Base-by-base conservation (phyloP, 2,113 vertebrate genomes). In the Rhynchomys soricoides region DNA sequence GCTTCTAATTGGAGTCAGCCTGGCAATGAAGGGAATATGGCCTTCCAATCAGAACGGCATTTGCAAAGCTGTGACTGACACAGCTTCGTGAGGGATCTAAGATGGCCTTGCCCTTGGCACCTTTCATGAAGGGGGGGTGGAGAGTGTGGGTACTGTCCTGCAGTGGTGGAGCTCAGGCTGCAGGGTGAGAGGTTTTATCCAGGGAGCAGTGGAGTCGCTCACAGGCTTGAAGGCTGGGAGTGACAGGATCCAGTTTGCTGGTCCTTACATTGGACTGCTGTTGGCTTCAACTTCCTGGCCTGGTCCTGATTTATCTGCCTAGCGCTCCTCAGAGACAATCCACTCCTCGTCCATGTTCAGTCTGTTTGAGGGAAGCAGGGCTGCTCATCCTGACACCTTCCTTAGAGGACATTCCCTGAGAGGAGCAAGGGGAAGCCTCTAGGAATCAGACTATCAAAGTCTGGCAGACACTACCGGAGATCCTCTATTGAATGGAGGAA, bases 1-100 rank as follows among this genome's bases (percentile, higher is more conserved):
- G 70, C 48, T 96, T 88, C 64, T 57, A 19, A 73, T 85, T 11
- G 77, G 55, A 92, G 77, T 75, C 93, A 94, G n/a, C 26, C 22
- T 85, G 81, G 57, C n/a, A 19, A 62, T 90, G 24, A 48, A 70
- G 17, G 37, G 2, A 71, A 50, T 29, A 52, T 57, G 57, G 6
- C 37, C 40, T 78, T 94, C 73, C 43, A 22, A 6, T 34, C 43
- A 90, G 59, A 77, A 19, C 34, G 78, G 22, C 31, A 6, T 4
- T 1, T 52, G 29, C 64, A 45, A 12, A 95, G 64, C 77, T 45
- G 0, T 24, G 64, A 9, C 17, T 8, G 15, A 22, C 93, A 57
- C 19, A 70, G 75, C 52, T 50, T 17, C 19, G n/a, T 8, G 22
- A 52, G 22, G 22, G 34, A 50, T 40, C 59, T 71, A 13, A 26